Conservation (phyloP, 2,888 invertebrate genomes). For the Stictocephala bisonia region DNA sequence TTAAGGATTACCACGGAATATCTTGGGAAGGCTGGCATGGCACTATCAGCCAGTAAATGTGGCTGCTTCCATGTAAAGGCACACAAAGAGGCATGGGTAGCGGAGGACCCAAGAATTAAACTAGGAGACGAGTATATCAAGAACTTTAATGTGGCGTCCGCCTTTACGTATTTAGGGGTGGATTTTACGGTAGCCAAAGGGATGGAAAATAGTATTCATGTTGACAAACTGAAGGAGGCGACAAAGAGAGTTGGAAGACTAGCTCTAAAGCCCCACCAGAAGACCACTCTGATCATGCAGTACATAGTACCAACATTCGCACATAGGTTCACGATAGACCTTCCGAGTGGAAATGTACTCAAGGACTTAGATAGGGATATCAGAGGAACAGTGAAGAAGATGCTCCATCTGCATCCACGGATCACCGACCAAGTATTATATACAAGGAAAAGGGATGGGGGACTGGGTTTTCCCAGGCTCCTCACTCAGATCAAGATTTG, state of each 20-base stretch:
- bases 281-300: neutral
- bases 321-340: neutral
- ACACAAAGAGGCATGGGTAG: too few species aligned
- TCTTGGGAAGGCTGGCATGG: too few species aligned
- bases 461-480: neutral
- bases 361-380: neutral
- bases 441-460: neutral
- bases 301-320: neutral
- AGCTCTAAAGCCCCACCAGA: neutral
- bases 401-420: neutral
- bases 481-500: neutral
- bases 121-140: too few species aligned
- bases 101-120: too few species aligned
- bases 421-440: neutral
- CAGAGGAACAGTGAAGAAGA: neutral
- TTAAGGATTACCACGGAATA: too few species aligned
- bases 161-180: too few species aligned
- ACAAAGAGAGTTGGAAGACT: neutral
- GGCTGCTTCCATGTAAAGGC: too few species aligned
- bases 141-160: too few species aligned
- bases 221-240: neutral
- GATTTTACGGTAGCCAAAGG: neutral
- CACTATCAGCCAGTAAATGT: too few species aligned
- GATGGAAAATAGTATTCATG: neutral
- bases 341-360: too few species aligned